Conservation (phyloP, 2,888 invertebrate genomes). For the Helicoverpa assulta region DNA sequence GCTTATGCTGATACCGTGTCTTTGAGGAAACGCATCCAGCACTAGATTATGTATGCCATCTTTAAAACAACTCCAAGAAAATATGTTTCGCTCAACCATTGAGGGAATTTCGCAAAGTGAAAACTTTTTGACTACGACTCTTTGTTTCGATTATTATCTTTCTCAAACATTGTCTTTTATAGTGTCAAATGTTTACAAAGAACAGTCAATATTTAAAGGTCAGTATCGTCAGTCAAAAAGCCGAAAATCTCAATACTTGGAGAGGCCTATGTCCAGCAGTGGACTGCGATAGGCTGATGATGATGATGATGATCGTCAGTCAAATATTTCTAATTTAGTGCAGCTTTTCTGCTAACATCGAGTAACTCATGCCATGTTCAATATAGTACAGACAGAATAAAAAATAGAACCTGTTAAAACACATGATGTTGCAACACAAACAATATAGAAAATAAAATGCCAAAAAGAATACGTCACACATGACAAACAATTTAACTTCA, state of each 20-base stretch:
- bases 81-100: slow-evolving; percentile 70
- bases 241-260: too few species aligned
- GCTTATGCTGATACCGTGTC: slow-evolving; percentile 79
- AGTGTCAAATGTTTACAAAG: slow-evolving; percentile 17
- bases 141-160: slow-evolving; percentile 18
- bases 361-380: too few species aligned
- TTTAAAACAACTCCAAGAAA: slow-evolving; percentile 70
- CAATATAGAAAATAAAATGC: slow-evolving; percentile 6
- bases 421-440: not conserved
- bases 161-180: slow-evolving; percentile 22
- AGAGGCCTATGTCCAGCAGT: too few species aligned
- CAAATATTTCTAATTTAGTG: not conserved
- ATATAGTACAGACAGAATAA: too few species aligned
- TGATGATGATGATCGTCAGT: too few species aligned
- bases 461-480: slow-evolving; percentile 41
- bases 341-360: slow-evolving; percentile 10
- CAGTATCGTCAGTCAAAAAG: not conserved
- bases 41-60: slow-evolving; percentile 75
- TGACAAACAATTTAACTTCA: slow-evolving; percentile 65
- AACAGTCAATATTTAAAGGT: slow-evolving; percentile 14
- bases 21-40: slow-evolving; percentile 77
- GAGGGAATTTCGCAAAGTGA: slow-evolving; percentile 34
- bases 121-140: slow-evolving; percentile 49
- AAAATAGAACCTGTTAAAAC: not conserved
- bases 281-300: too few species aligned